Evolutionary conservation across 2,888 invertebrate species (phyloP).

Genomic region (Psococerastis gibbosa): DNA sequence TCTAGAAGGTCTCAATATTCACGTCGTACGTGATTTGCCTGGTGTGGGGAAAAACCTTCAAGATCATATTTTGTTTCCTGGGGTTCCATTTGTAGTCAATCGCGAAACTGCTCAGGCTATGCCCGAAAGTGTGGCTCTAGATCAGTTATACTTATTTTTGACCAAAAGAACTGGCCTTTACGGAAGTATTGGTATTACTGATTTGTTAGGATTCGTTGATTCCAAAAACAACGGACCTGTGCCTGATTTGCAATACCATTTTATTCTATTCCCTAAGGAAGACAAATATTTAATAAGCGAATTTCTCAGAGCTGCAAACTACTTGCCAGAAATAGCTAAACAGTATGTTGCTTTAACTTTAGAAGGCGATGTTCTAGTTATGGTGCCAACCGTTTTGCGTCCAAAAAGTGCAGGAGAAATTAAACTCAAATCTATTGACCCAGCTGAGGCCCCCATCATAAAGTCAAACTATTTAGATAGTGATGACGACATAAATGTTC

Average conservation of each 20-base stretch:
- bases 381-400: slow-evolving; percentile 26
- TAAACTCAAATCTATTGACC: slow-evolving; percentile 30
- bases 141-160: slow-evolving; percentile 25
- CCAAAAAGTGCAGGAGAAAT: slow-evolving; percentile 28
- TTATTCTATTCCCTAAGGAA: slow-evolving; percentile 27
- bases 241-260: slow-evolving; percentile 37
- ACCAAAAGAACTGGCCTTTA: slow-evolving; percentile 28
- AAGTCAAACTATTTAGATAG: slow-evolving; percentile 33
- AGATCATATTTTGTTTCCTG: slow-evolving; percentile 16
- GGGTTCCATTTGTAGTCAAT: not conserved
- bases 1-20: slow-evolving; percentile 15
- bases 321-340: slow-evolving; percentile 14
- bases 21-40: slow-evolving; percentile 15
- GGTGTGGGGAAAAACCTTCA: slow-evolving; percentile 18
- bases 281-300: slow-evolving; percentile 14
- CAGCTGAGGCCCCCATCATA: slow-evolving; percentile 30
- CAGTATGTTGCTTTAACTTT: slow-evolving; percentile 12
- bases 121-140: slow-evolving; percentile 15
- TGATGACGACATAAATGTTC: slow-evolving; percentile 38
- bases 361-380: slow-evolving; percentile 16
- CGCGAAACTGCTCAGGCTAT: slow-evolving; percentile 13
- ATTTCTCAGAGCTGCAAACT: slow-evolving; percentile 11
- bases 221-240: slow-evolving; percentile 27
- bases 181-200: slow-evolving; percentile 26
- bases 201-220: slow-evolving; percentile 35